Percentiles rank a stretch among this genome's conserved stretches.
Conservation (phyloP, 1,140 invertebrate species). For the Eriosoma lanigerum region DNA sequence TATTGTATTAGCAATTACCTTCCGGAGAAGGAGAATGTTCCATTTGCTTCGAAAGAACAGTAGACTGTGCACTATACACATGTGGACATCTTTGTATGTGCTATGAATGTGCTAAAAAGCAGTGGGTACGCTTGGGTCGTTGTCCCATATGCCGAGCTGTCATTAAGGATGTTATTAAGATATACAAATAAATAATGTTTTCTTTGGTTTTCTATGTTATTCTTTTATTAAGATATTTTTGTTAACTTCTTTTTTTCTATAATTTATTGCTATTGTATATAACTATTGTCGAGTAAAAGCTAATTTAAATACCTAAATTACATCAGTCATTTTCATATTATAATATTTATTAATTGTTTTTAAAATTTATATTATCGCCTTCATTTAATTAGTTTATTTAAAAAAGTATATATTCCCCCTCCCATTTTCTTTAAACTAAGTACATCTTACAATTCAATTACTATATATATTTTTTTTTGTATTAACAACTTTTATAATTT, state of each 20-base stretch:
- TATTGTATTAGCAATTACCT: conserved; percentile 57
- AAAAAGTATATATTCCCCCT: background rate
- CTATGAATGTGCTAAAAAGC: conserved; percentile 89
- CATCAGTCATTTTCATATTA: conserved; percentile 27
- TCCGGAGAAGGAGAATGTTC: conserved; percentile 72
- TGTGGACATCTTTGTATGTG: conserved; percentile 99
- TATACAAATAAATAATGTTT: conserved; percentile 69
- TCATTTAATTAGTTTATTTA: background rate
- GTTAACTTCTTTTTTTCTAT: conserved; percentile 1
- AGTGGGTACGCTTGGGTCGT: conserved; percentile 85
- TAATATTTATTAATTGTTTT: conserved; percentile 35
- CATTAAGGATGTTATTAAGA: conserved; percentile 93
- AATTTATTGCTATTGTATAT: conserved; percentile 20
- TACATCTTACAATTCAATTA: background rate
- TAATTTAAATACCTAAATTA: conserved; percentile 9
- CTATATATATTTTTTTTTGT: background rate
- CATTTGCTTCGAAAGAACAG: conserved; percentile 90
- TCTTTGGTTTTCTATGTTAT: conserved; percentile 56
- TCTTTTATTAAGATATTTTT: conserved; percentile 2
- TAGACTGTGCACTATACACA: conserved; percentile 92
- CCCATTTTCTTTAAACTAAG: background rate
- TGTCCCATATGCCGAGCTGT: conserved; percentile 91
- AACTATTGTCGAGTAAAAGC: background rate
- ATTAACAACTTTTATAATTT: conserved; percentile 8
- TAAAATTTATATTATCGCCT: background rate